Conservation (phyloP, 1,140 invertebrate genomes). For the Colletes latitarsis region DNA sequence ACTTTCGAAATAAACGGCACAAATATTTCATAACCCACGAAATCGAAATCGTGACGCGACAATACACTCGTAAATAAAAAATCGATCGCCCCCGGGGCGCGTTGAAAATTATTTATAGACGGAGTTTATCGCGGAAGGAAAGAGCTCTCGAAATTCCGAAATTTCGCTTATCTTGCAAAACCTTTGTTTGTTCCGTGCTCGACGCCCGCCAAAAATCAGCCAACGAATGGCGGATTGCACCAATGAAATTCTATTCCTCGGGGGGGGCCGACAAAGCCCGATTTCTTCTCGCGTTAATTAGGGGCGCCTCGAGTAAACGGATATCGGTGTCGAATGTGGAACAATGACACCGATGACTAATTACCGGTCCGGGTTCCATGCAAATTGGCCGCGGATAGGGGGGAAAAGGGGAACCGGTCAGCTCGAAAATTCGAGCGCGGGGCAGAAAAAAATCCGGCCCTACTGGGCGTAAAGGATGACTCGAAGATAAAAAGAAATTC, state of each 20-base stretch:
- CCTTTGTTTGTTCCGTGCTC: too few relatives aligned
- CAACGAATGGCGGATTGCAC: too few relatives aligned
- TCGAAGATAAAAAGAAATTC: conserved; percentile 37
- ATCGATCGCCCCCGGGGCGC: too few relatives aligned
- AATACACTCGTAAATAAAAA: too few relatives aligned
- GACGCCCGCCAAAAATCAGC: too few relatives aligned
- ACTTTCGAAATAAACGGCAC: too few relatives aligned
- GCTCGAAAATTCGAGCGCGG: not conserved
- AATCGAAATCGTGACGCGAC: too few relatives aligned
- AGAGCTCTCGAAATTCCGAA: too few relatives aligned
- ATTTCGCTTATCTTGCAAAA: too few relatives aligned
- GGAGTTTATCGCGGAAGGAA: not conserved
- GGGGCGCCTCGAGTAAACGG: conserved; percentile 32
- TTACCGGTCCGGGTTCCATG: conserved; percentile 16
- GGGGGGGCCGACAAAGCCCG: not conserved
- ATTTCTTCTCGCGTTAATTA: conserved; percentile 16
- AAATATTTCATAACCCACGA: too few relatives aligned
- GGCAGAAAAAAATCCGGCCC: not conserved
- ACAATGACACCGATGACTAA: conserved; percentile 49
- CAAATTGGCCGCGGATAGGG: conserved; percentile 12
- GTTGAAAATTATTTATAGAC: too few relatives aligned
- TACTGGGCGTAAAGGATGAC: not conserved
- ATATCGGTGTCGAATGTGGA: conserved; percentile 24
- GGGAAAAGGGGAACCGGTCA: not conserved
- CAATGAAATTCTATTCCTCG: too few relatives aligned